Base-by-base conservation (phyloP, 37 sponge, comb jelly and placozoan species). In the Eunapius fragilis region DNA sequence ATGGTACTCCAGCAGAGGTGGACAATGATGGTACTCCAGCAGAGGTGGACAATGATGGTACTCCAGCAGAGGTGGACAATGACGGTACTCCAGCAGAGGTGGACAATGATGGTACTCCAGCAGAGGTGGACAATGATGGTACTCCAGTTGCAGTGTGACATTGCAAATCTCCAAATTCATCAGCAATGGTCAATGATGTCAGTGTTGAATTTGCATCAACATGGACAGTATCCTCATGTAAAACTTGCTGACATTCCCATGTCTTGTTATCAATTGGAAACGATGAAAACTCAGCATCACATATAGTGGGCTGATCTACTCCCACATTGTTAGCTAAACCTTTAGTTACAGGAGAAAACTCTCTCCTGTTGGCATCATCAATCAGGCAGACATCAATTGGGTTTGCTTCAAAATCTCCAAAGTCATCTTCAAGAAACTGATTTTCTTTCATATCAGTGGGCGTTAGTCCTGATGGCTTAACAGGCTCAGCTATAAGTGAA, bases 381-480 rank as follows among this genome's bases (percentile, higher is more conserved):
- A n/a, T n/a, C n/a, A n/a, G n/a, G n/a, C n/a, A n/a, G n/a, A n/a
- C n/a, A n/a, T 37, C 2, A 80, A 28, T 68, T 1, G 77, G 24
- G 31, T 32, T 31, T 0, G 75, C 25, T 49, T 80, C 67, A 84
- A 89, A 89, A 11, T 79, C 85, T 36, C 75, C 89, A 89, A 89
- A 89, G 28, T 50, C 89, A 77, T 84, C 85, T 32, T 79, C 75
- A 25, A 17, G 30, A 70, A 31, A 32, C 19, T 26, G 35, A 33
- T 23, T 68, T 25, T 38, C 82, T 24, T 75, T 72, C 30, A 32
- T 72, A 25, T 30, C 73, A 58, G 14, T 1, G 7, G 7, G 1
- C 14, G 58, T 19, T 17, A 58, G 14, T 11, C 58, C 58, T 19
- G 58, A 10, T 17, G 22, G 58, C 1, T 4, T 58, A 58, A 58